Evolutionary conservation across 92 coral and sea anemone genomes (phyloP).

Genomic region (Nematostella vectensis): DNA sequence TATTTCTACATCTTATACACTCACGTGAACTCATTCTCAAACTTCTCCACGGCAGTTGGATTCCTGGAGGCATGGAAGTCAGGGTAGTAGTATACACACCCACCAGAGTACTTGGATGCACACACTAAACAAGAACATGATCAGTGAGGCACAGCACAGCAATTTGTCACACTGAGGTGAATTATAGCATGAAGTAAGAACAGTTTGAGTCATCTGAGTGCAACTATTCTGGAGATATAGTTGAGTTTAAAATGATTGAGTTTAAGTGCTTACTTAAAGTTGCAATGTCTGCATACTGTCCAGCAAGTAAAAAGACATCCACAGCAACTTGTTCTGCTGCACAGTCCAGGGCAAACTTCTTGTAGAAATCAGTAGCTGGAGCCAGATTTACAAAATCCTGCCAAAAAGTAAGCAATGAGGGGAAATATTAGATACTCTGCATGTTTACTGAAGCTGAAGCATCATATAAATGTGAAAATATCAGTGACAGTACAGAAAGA

Average conservation of each 20-base stretch:
- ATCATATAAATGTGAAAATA: no score
- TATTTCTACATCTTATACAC: no score
- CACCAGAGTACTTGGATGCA: conserved; percentile 99
- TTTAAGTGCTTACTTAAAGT: conserved; percentile 57
- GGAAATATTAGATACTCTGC: not conserved
- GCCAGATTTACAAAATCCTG: conserved; percentile 86
- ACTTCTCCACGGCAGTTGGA: conserved; percentile 73
- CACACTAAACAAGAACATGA: conserved; percentile 57
- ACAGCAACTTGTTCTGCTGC: conserved; percentile 98
- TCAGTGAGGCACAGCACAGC: no score
- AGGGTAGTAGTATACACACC: conserved; percentile 79
- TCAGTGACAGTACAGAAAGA: no score
- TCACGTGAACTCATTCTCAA: conserved; percentile 88
- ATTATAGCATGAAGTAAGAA: not conserved
- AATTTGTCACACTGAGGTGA: not conserved
- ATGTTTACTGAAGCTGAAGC: not conserved
- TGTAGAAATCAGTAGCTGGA: conserved; percentile 99
- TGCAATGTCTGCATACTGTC: conserved; percentile 86
- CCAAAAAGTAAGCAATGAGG: no score
- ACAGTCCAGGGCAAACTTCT: conserved; percentile 97
- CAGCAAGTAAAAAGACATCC: conserved; percentile 75
- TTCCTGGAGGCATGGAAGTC: conserved; percentile 77
- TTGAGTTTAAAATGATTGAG: no score
- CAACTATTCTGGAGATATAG: no score
- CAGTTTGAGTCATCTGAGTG: no score